Evolutionary conservation across 2,888 invertebrate species (phyloP), one percentile per base, ranked within the genome.

Genomic region (Drosophila longiperda): DNA sequence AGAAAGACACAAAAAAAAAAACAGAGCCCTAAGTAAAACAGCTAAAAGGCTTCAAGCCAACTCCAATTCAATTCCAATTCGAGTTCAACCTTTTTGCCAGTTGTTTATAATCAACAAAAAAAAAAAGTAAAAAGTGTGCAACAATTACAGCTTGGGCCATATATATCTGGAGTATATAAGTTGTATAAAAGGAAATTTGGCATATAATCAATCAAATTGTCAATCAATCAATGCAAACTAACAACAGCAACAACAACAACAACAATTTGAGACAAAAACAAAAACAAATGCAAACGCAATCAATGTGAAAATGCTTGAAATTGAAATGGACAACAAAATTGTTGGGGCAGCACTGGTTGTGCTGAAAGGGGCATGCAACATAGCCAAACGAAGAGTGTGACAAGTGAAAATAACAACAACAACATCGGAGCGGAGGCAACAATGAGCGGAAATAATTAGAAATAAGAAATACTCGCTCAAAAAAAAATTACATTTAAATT

Each of bases 201-300:
- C 76, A 78, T 78, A 80, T 81, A 90, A 90, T 90, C 87, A 87
- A 90, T 88, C 89, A 88, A 89, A 80, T 80, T 89, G 89, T 80
- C 81, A 85, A 83, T 90, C 91, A 91, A 89, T 89, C 89, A 82
- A 80, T 82, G 70, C 64, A 78, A 69, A 63, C 72, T 64, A 60
- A 66, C 64, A 66, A 34, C 73, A 78, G 66, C 59, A 73, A 59
- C 45, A 72, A 45, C 17, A 68, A 53, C 71, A 61, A 60, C 53
- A 67, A 58, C 50, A 53, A 15, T 23, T 60, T 58, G 52, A 75
- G 64, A 54, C 42, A 75, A 58, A 66, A 65, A 79, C 58, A 73
- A 81, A 73, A 63, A 79, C 58, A 73, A 81, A 73, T 60, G 52
- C 72, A 66, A 57, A 68, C 80, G 72, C 78, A 78, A 71, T 67